Evolutionary conservation across 92 coral and sea anemone genomes (phyloP).

Genomic region (Paragorgia papillata): DNA sequence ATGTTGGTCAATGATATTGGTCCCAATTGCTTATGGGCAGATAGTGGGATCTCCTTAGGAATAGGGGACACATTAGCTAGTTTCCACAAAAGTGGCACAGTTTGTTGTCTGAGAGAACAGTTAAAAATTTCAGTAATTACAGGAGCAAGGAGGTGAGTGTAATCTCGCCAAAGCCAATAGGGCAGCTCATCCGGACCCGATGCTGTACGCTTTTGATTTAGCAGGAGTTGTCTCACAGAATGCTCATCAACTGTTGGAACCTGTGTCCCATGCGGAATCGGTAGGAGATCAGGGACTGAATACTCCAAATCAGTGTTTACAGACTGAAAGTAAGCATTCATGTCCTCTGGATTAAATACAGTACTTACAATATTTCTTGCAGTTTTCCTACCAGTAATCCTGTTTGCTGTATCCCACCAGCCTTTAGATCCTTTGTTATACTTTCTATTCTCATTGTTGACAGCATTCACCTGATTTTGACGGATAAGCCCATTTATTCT

Average conservation of each 20-base stretch:
- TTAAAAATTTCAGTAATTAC: conserved; percentile 53
- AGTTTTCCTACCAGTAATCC: conserved; percentile 57
- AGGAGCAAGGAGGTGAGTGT: conserved; percentile 56
- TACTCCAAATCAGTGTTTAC: conserved; percentile 54
- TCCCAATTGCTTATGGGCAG: conserved; percentile 43
- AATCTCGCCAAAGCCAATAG: conserved; percentile 64
- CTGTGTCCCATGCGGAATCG: conserved; percentile 42
- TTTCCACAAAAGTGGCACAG: conserved; percentile 55
- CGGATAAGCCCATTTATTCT: conserved; percentile 55
- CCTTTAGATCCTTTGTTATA: conserved; percentile 46
- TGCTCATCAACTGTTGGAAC: conserved; percentile 41
- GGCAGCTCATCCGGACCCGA: conserved; percentile 66
- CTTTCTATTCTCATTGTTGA: conserved; percentile 45
- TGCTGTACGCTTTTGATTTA: conserved; percentile 46
- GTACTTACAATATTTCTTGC: conserved; percentile 36
- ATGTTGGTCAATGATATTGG: conserved; percentile 62
- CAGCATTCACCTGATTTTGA: conserved; percentile 52
- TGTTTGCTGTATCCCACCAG: conserved; percentile 67
- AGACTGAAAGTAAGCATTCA: conserved; percentile 49
- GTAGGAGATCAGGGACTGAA: conserved; percentile 48
- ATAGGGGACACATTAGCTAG: conserved; percentile 41
- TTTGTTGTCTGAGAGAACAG: conserved; percentile 37
- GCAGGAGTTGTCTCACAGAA: conserved; percentile 33
- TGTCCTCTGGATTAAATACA: conserved; percentile 33
- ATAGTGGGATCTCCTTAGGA: conserved; percentile 44